phyloP scores from a whole-genome alignment of 2,113 vertebrate species.

The Mobula hypostoma region DNA sequence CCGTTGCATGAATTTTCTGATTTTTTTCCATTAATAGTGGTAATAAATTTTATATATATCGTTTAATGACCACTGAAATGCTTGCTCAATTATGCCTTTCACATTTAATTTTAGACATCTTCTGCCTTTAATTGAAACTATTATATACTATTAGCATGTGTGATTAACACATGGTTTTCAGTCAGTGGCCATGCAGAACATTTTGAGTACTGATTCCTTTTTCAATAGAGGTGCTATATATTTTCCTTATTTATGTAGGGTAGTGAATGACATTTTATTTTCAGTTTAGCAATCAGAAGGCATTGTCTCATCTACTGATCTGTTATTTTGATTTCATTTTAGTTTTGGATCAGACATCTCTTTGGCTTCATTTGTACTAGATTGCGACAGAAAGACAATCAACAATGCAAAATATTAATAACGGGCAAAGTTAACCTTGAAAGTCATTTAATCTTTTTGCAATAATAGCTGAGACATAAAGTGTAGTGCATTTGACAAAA shows the following conservation, averaged over 20 bases:
- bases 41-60: not conserved
- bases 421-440: not conserved
- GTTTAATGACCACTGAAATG: not conserved
- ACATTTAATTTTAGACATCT: not conserved
- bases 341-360: too few species aligned
- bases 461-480: not conserved
- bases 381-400: not conserved
- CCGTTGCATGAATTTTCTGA: not conserved
- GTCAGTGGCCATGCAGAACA: not conserved
- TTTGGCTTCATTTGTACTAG: not conserved
- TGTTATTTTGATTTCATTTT: not conserved
- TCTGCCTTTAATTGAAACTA: not conserved
- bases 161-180: not conserved
- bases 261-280: not conserved
- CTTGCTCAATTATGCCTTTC: not conserved
- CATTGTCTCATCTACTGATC: not conserved
- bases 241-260: not conserved
- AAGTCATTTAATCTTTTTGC: not conserved
- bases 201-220: not conserved
- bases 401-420: not conserved
- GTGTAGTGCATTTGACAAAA: not conserved
- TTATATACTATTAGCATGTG: not conserved
- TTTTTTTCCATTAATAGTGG: not conserved
- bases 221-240: not conserved
- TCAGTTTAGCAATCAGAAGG: not conserved